Evolutionary conservation across 2,888 invertebrate genomes (phyloP).

Genomic region (Caenorhabditis drosophilae): DNA sequence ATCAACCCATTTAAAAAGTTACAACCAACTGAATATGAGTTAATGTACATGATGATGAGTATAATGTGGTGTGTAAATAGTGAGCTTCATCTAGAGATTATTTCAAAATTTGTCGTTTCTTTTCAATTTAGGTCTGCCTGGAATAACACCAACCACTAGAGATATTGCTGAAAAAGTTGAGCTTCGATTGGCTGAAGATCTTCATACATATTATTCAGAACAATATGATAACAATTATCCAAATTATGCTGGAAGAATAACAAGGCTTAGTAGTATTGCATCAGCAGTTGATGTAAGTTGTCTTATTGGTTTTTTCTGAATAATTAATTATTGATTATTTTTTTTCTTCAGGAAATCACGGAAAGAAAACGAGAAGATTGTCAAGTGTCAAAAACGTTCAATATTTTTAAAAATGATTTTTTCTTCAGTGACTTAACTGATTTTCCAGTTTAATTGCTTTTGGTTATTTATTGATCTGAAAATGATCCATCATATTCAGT

Average conservation of each 20-base stretch:
- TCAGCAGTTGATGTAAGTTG: slow-evolving; percentile 38
- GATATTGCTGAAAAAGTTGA: slow-evolving; percentile 37
- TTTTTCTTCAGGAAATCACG: slow-evolving; percentile 37
- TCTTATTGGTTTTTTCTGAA: background rate
- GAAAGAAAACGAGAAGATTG: slow-evolving; percentile 41
- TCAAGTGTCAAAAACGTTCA: slow-evolving; percentile 48
- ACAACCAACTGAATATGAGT: slow-evolving; percentile 38
- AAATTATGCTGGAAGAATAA: slow-evolving; percentile 40
- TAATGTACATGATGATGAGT: slow-evolving; percentile 51
- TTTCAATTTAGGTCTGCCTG: slow-evolving; percentile 16
- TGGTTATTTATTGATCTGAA: too few relatives aligned
- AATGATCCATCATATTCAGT: too few relatives aligned
- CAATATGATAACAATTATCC: slow-evolving; percentile 35
- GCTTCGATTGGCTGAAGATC: slow-evolving; percentile 31
- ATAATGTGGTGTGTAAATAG: slow-evolving; percentile 49
- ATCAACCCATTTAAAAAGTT: slow-evolving; percentile 44
- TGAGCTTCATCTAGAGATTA: slow-evolving; percentile 1
- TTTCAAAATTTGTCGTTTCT: background rate
- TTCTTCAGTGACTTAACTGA: slow-evolving; percentile 46
- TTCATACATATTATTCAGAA: slow-evolving; percentile 35
- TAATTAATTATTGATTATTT: background rate
- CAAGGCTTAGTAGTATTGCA: slow-evolving; percentile 35
- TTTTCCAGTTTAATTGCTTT: slow-evolving; percentile 36
- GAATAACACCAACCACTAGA: slow-evolving; percentile 27
- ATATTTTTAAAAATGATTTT: slow-evolving; percentile 49